Base-by-base conservation (phyloP, 2,113 vertebrate genomes). In the Dunckerocampus dactyliophorus region DNA sequence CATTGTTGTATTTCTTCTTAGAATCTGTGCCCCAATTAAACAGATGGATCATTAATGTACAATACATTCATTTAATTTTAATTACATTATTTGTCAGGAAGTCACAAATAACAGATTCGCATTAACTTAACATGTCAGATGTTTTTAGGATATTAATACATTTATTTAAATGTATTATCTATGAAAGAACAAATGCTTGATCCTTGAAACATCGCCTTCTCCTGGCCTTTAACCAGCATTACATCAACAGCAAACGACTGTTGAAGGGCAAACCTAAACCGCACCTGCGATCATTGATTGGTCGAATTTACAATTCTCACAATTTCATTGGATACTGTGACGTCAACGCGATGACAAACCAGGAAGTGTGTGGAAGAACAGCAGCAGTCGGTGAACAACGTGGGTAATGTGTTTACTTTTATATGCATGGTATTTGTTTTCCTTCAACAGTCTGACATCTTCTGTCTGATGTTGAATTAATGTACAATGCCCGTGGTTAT, bases 361-460 rank as follows among this genome's bases (percentile, higher is more conserved):
- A 31, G 74, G 78, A 79, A 61, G n/a, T 37, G 46, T 45, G 15
- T 63, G 28, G 16, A 55, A 73, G 49, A 14, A 45, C 47, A 28
- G 37, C 47, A 7, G 10, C 34, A 43, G 17, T 67, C 39, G 72
- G 71, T 76, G 67, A 83, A 63, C 82, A 89, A 84, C 89, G 85
- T 89, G 89, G 80, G 66, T 79, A 21, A 56, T 21, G 12, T 56
- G 16, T 14, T 13, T 8, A 8, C 13, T 42, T 16, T 9, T 15
- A 6, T 42, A 4, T 13, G 39, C 39, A 42, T 13, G 39, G 12
- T 42, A 42, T 11, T 13, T 43, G 11, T 9, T 43, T 43, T 3
- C 13, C 5, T 43, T 14, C 39, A 43, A 14, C 39, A 43, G 39
- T 10, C 3, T 53, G 54, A 43, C 24, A 14, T 63, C n/a, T 71